A percentile compares a stretch with the other conserved stretches of the same genome.
These are phyloP conservation scores for Anniella stebbinsi DNA, from an alignment of 2,797 vertebrate genomes.

Conservation along the genomic window DNA sequence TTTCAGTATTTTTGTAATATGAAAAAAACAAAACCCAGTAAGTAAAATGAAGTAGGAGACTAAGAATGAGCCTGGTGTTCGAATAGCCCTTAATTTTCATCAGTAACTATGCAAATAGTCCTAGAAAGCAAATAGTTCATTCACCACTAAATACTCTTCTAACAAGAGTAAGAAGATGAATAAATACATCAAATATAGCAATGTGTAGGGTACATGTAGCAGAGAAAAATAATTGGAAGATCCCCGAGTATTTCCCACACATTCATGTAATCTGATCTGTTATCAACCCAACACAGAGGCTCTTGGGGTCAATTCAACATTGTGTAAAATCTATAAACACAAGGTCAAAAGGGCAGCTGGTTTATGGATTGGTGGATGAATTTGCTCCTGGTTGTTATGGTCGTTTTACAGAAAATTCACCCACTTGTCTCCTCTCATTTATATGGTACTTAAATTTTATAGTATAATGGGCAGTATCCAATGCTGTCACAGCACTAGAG, in stretches of 20 bases:
- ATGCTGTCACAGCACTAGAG: no score
- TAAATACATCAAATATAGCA: background rate
- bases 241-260: background rate
- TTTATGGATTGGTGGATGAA: background rate
- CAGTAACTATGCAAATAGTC: constrained; percentile 4
- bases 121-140: background rate
- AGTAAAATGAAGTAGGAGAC: constrained; percentile 7
- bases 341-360: background rate
- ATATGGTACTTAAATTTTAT: background rate
- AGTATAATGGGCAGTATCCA: background rate
- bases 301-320: background rate
- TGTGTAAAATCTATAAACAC: background rate
- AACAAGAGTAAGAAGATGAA: background rate
- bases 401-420: background rate
- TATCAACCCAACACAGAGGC: background rate
- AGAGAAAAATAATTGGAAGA: background rate
- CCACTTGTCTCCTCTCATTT: background rate
- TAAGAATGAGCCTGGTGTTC: constrained; percentile 9
- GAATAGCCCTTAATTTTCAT: background rate
- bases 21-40: background rate
- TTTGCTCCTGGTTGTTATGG: background rate
- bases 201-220: background rate
- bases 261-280: background rate
- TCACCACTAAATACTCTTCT: background rate
- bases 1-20: constrained; percentile 12